A percentile compares a stretch with the other conserved stretches of the same genome.
These are phyloP conservation scores for Gymnobelideus leadbeateri DNA, from an alignment of 2,113 vertebrate genomes.

Conservation along the genomic window DNA sequence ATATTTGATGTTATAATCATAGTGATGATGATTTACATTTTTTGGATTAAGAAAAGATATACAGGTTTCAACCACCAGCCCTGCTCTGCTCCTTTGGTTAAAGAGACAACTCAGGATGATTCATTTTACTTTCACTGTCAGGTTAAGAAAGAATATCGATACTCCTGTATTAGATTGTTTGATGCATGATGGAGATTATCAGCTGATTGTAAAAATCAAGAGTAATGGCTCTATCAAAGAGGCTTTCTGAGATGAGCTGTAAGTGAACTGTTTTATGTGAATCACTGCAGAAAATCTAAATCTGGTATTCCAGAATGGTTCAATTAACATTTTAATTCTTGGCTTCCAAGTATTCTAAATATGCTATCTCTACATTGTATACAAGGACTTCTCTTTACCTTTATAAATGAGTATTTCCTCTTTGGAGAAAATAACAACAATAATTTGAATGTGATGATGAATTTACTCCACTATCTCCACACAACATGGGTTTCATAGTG, in stretches of 20 bases:
- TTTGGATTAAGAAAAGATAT: conserved; percentile 61
- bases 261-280: not conserved
- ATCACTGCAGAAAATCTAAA: not conserved
- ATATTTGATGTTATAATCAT: conserved; percentile 43
- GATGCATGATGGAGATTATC: conserved; percentile 50
- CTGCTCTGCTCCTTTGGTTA: conserved; percentile 67
- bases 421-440: conserved; percentile 2
- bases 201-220: conserved; percentile 64
- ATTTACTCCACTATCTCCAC: not conserved
- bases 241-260: conserved; percentile 49
- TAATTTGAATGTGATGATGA: not conserved
- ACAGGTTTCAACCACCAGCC: conserved; percentile 54
- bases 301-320: conserved; percentile 1
- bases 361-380: accelerated
- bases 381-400: accelerated
- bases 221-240: conserved; percentile 38
- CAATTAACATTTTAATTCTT: not conserved
- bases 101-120: conserved; percentile 60
- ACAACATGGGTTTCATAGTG: not conserved
- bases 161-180: conserved; percentile 62
- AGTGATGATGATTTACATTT: conserved; percentile 57
- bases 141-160: conserved; percentile 73
- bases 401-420: not conserved
- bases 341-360: not conserved
- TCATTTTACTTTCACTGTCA: conserved; percentile 67